Evolutionary conservation across 2,113 vertebrate genomes (phyloP), one percentile per base, ranked within the genome.

Genomic region (Turnix velox): DNA sequence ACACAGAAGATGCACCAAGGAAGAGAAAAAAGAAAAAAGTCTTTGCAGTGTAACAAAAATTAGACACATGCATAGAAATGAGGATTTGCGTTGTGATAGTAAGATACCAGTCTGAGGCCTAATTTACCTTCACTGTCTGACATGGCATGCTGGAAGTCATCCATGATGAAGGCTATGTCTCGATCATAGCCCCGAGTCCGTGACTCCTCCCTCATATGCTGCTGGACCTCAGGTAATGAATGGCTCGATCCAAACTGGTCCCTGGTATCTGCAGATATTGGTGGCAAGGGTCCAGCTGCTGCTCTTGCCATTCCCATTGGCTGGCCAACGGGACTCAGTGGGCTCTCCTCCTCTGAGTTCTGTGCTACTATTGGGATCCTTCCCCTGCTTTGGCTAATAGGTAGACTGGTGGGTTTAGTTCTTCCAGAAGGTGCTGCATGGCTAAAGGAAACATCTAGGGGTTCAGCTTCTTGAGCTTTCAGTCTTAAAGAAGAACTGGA

Each of bases 61-160:
- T 87, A 98, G 96, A 95, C 94, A 94, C 99, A 99, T 99, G 99
- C 99, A 98, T 96, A 96, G 88, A 98, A 97, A 97, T 97, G 97
- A 97, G 98, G 93, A 94, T 98, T 98, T 97, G 97, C 43, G 92
- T 97, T 98, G 97, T 97, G 95, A 94, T 96, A 97, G 92, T 96
- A 96, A 96, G 97, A 98, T 95, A 97, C 96, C 92, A 97, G 96
- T 97, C 90, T 98, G 94, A 98, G 96, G 96, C 95, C 97, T 98
- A 97, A 98, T 98, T 99, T 99, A 99, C 99, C 99, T 99, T 99
- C 99, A 84, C 99, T 99, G 98, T 99, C 99, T 94, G 99, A 99
- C 99, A 99, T 99, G 97, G 99, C 99, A 95, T 99, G 99, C 94
- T 99, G 99, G 97, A 99, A 98, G 97, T 99, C 99, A 97, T 99